A percentile compares a stretch with the other conserved stretches of the same genome.
Evolutionary conservation across 2,888 invertebrate genomes (phyloP).

Genomic region (Zaprionus obscuricornis): DNA sequence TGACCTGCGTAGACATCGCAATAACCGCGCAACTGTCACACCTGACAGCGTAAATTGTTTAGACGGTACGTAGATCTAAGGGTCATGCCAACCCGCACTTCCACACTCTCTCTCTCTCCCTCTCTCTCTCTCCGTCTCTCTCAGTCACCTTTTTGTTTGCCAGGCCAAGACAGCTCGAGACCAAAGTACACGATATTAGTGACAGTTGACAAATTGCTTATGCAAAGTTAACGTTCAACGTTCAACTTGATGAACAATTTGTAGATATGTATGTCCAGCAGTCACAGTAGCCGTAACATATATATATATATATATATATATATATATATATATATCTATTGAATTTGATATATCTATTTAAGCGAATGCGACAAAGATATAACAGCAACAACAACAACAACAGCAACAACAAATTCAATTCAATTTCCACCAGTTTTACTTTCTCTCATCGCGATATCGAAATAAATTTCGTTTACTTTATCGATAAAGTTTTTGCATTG

Average conservation of each 20-base stretch:
- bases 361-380: too few relatives aligned
- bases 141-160: constrained; percentile 59
- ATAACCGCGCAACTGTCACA: constrained; percentile 55
- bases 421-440: too few relatives aligned
- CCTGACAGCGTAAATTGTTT: constrained; percentile 63
- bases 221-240: constrained; percentile 57
- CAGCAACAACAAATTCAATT: too few relatives aligned
- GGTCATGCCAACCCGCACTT: too few relatives aligned
- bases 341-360: too few relatives aligned
- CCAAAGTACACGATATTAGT: constrained; percentile 63
- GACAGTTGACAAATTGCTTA: constrained; percentile 79
- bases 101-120: too few relatives aligned
- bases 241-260: constrained; percentile 54
- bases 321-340: too few relatives aligned
- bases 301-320: constrained; percentile 28
- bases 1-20: constrained; percentile 34
- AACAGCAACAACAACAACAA: too few relatives aligned
- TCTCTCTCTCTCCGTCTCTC: too few relatives aligned
- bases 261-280: constrained; percentile 52
- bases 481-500: too few relatives aligned
- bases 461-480: too few relatives aligned
- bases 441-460: too few relatives aligned
- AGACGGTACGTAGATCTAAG: not conserved
- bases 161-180: constrained; percentile 59
- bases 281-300: constrained; percentile 20